Evolutionary conservation across 2,113 vertebrate genomes (phyloP), one percentile per base, ranked within the genome.

Genomic region (Sinocyclocheilus anshuiensis): DNA sequence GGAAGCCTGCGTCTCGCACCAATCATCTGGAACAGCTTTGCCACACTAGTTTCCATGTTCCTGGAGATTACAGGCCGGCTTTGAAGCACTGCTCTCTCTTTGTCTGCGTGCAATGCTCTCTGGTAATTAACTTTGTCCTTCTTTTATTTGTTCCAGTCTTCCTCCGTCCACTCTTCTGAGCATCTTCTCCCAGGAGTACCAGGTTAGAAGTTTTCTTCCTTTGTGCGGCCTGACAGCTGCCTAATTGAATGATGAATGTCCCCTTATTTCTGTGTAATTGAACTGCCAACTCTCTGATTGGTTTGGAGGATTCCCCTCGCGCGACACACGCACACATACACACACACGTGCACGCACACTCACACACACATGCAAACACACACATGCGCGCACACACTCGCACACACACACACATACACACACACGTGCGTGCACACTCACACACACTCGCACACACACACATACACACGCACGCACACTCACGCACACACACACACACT

Each of bases 161-260:
- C 98, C 97, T 96, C 96, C 98, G 97, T 98, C 98, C 97, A 99
- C 98, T 98, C 97, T 99, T 97, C 97, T 98, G 98, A 99, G 98
- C 97, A 98, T 99, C 98, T 99, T 99, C 97, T 99, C 98, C 97
- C 98, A 97, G 97, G 98, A 99, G 98, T 99, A 99, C 96, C 98
- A 99, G 98, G 98, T 99, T 98, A 98, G 98, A 99, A 99, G 97
- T 99, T 99, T 99, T 97, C 97, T 97, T 94, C 96, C 96, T 99
- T 99, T 99, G 98, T 99, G 97, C 97, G 97, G 96, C 96, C 95
- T 99, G 98, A 99, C 98, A 99, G 98, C 97, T 99, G 98, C 97
- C 97, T 99, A 99, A 99, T 99, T 99, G 98, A 99, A 99, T 99
- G 98, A 99, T 99, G 98, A 99, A 99, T 99, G 98, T 99, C 97